These are phyloP conservation scores for Macaria notata DNA, from an alignment of 2,888 invertebrate species.

Conservation along the genomic window DNA sequence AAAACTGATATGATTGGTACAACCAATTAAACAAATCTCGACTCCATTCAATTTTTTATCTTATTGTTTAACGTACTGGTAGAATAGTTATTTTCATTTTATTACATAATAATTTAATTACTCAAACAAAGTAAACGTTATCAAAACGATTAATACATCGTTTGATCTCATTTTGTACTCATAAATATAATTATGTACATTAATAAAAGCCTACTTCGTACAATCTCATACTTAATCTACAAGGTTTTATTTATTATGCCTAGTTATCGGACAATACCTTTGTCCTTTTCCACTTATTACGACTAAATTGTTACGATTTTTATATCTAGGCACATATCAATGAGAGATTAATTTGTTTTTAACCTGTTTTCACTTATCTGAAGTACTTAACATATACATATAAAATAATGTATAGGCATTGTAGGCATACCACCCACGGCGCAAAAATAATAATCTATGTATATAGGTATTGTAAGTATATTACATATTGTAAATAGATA, in stretches of 20 bases:
- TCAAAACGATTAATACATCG: too few species aligned
- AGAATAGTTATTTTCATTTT: too few species aligned
- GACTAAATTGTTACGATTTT: slow-evolving; percentile 1
- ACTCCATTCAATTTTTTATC: too few species aligned
- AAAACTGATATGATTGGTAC: too few species aligned
- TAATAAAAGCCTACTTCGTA: neutral
- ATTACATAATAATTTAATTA: too few species aligned
- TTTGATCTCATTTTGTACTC: too few species aligned
- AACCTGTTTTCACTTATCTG: slow-evolving; percentile 4
- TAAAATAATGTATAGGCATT: neutral
- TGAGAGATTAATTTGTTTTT: slow-evolving; percentile 12
- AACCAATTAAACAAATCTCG: too few species aligned
- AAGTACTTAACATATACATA: neutral
- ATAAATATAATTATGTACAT: too few species aligned
- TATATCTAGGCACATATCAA: neutral
- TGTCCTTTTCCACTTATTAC: slow-evolving; percentile 12
- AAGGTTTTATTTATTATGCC: slow-evolving; percentile 3
- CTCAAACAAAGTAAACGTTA: too few species aligned
- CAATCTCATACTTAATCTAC: slow-evolving; percentile 4
- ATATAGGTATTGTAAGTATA: too few species aligned
- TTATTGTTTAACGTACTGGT: too few species aligned
- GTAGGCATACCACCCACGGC: slow-evolving; percentile 11
- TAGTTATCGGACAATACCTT: slow-evolving; percentile 20
- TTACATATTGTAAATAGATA: too few species aligned
- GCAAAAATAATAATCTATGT: neutral